Conservation (phyloP, 2,113 vertebrate species). For the Fregata magnificens region DNA sequence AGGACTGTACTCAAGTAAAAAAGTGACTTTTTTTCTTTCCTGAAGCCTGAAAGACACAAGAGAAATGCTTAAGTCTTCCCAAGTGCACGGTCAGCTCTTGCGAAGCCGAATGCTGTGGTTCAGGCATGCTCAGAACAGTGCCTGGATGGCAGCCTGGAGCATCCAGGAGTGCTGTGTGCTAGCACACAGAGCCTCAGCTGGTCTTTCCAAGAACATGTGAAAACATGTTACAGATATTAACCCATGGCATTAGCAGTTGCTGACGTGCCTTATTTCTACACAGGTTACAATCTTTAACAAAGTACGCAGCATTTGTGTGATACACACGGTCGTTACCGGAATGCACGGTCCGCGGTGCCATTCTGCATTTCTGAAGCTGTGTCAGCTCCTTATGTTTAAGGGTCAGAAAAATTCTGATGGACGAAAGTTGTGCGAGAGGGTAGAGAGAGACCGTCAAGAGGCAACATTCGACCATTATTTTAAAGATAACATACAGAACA, state of each 20-base stretch:
- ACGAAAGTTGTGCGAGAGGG: neutral
- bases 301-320: neutral
- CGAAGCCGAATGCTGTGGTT: neutral
- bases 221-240: neutral
- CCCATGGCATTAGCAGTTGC: neutral
- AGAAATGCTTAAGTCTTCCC: neutral
- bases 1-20: neutral
- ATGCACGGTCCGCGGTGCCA: fast-evolving
- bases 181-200: neutral
- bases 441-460: neutral
- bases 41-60: neutral
- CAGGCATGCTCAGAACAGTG: neutral
- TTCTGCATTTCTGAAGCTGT: neutral
- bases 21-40: neutral
- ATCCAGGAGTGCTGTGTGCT: neutral
- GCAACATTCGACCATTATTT: neutral
- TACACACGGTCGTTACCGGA: neutral
- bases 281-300: neutral
- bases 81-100: neutral
- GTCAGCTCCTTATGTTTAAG: neutral
- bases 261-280: neutral
- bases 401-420: neutral
- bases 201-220: neutral
- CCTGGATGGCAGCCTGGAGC: neutral
- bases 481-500: neutral